phyloP scores from a whole-genome alignment of 2,888 invertebrate genomes.

The Nebria brevicollis region DNA sequence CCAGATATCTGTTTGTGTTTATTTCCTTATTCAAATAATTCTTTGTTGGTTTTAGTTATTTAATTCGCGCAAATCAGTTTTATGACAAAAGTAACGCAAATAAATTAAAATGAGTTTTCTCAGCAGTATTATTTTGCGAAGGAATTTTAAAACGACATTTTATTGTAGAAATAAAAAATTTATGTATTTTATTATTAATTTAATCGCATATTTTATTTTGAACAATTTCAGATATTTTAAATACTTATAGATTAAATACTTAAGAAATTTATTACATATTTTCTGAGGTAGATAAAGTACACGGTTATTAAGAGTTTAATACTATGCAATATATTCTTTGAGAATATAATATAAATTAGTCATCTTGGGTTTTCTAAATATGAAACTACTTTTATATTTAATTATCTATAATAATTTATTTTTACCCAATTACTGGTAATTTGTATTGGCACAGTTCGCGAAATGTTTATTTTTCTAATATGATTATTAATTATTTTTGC shows the following conservation, averaged over 20 bases:
- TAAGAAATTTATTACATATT: slow-evolving; percentile 4
- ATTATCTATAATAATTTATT: no score
- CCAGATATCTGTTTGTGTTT: background rate
- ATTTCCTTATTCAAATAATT: background rate
- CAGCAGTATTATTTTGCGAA: background rate
- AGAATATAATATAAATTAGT: no score
- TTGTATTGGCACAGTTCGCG: no score
- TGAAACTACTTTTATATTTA: no score
- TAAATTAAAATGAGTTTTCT: background rate
- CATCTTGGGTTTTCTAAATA: no score
- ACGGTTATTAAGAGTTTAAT: no score
- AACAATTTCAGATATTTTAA: slow-evolving; percentile 31
- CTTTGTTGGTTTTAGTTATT: background rate
- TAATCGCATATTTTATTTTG: slow-evolving; percentile 30
- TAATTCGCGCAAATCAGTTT: background rate
- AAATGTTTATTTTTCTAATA: no score
- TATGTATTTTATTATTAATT: slow-evolving; percentile 21
- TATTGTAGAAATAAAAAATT: background rate
- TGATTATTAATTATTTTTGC: no score
- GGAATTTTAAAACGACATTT: slow-evolving; percentile 11
- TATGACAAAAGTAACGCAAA: no score
- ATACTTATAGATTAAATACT: slow-evolving; percentile 11
- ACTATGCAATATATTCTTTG: no score
- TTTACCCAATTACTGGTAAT: no score
- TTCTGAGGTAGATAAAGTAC: background rate